These are phyloP conservation scores for Recurvirostra avosetta DNA, from an alignment of 2,113 vertebrate species.

Conservation along the genomic window DNA sequence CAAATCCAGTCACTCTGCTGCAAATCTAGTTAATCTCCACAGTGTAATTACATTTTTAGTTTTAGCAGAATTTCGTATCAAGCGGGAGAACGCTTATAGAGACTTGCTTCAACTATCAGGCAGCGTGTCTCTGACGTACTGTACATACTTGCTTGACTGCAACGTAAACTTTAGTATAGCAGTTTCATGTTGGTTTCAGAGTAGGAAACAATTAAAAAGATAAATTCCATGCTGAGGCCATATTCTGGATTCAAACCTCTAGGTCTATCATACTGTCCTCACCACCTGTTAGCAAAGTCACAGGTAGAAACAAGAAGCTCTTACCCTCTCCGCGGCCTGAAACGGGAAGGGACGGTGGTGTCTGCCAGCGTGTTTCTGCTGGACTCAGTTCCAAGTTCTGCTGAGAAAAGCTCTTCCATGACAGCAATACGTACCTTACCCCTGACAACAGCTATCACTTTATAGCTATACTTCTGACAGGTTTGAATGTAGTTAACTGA, in stretches of 20 bases:
- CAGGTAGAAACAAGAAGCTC: neutral
- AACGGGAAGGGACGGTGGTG: neutral
- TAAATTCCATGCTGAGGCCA: neutral
- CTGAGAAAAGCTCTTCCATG: neutral
- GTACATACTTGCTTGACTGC: neutral
- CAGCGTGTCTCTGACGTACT: neutral
- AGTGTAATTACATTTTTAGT: neutral
- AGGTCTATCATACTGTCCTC: neutral
- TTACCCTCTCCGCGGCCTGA: neutral
- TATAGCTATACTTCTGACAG: neutral
- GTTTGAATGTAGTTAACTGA: neutral
- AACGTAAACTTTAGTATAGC: neutral
- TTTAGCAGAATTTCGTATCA: neutral
- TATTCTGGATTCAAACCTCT: neutral
- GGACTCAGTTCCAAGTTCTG: neutral
- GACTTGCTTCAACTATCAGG: neutral
- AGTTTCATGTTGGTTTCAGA: neutral
- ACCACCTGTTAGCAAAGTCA: neutral
- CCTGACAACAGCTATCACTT: neutral
- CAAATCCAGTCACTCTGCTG: neutral
- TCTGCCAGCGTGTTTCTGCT: neutral
- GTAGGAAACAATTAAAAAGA: neutral
- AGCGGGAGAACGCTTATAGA: neutral
- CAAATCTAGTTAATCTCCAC: neutral
- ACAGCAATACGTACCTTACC: neutral